These are phyloP conservation scores for Trachelipus rathkii DNA, from an alignment of 1,140 invertebrate genomes.

Conservation along the genomic window DNA sequence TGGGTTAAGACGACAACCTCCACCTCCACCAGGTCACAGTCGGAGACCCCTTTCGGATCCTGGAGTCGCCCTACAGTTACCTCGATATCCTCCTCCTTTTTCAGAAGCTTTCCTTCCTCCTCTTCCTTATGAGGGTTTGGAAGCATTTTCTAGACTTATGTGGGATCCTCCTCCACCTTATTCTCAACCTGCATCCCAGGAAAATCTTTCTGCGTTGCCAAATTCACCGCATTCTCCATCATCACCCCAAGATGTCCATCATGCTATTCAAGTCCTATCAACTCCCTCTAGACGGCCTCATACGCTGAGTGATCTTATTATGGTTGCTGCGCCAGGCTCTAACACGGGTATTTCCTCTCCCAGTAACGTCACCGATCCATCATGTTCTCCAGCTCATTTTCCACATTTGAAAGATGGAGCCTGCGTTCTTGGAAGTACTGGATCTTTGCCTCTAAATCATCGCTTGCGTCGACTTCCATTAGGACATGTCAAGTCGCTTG, in stretches of 20 bases:
- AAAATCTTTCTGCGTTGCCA: slow-evolving; percentile 43
- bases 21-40: slow-evolving; percentile 50
- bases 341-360: slow-evolving; percentile 49
- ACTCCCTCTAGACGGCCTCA: slow-evolving; percentile 36
- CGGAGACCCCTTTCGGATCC: slow-evolving; percentile 50
- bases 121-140: slow-evolving; percentile 52
- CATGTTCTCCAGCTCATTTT: background rate
- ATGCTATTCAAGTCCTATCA: slow-evolving; percentile 25
- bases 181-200: slow-evolving; percentile 57
- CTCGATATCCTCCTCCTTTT: slow-evolving; percentile 58
- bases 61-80: slow-evolving; percentile 61
- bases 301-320: slow-evolving; percentile 37
- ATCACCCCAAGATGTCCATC: slow-evolving; percentile 45
- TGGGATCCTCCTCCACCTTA: slow-evolving; percentile 73
- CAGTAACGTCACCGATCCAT: slow-evolving; percentile 48
- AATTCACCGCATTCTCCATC: slow-evolving; percentile 27
- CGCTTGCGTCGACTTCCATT: slow-evolving; percentile 36
- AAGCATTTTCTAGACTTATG: slow-evolving; percentile 54
- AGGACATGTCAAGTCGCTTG: slow-evolving; percentile 44
- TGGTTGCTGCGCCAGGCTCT: slow-evolving; percentile 30
- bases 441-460: slow-evolving; percentile 40
- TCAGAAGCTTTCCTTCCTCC: slow-evolving; percentile 52
- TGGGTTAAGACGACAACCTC: slow-evolving; percentile 37
- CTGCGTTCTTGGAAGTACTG: background rate
- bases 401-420: background rate